Conservation (phyloP, 2,888 invertebrate species). For the Quadroppia sp. region DNA sequence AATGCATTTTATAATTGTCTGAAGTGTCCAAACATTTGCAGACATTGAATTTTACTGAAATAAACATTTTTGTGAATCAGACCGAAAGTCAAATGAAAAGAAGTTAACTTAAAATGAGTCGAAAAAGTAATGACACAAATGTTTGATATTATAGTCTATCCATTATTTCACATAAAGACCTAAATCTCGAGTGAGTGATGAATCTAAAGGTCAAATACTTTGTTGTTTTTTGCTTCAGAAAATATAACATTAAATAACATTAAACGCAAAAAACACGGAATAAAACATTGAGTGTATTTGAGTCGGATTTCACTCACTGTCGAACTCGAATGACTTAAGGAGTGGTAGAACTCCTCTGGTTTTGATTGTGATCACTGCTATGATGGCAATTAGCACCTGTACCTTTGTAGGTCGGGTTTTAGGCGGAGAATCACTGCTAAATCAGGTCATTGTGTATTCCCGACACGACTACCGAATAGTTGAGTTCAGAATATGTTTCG, state of each 20-base stretch:
- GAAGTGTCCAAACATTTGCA: too few species aligned
- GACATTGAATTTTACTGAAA: too few species aligned
- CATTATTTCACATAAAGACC: neutral
- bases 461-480: neutral
- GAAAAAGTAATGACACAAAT: conserved; percentile 9
- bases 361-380: neutral
- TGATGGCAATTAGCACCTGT: conserved; percentile 16
- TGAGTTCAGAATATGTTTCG: too few species aligned
- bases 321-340: conserved; percentile 7
- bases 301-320: conserved; percentile 18
- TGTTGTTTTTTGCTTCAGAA: neutral
- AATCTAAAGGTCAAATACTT: neutral
- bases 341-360: neutral
- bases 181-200: neutral
- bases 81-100: neutral
- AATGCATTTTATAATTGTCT: too few species aligned
- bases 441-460: conserved; percentile 12
- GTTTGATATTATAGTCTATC: neutral
- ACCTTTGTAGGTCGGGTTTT: conserved; percentile 16
- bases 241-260: neutral
- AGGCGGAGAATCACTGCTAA: conserved; percentile 20
- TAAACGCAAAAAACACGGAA: neutral
- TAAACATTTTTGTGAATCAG: neutral
- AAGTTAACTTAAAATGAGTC: neutral
- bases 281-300: neutral